Evolutionary conservation across 2,888 invertebrate species (phyloP), one percentile per base, ranked within the genome.

Genomic region (Drosophila buzzatii): DNA sequence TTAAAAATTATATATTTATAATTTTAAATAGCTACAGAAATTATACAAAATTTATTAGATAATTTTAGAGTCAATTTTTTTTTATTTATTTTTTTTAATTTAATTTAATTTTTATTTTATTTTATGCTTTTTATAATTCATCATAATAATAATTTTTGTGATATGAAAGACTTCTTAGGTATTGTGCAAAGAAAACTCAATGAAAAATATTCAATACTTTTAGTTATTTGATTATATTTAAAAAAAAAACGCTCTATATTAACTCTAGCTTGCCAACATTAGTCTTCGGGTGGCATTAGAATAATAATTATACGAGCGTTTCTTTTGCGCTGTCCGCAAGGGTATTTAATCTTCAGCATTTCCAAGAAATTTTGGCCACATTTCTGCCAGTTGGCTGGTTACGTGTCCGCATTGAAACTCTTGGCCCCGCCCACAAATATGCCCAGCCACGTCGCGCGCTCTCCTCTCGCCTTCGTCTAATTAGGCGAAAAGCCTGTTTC

Each of bases 401-500:
- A 49, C 65, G 63, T 71, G 66, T 71, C 66, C 58, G 69, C 83
- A 67, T 63, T 82, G 70, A 51, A 42, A 47, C 58, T 35, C 49
- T 55, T 68, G 33, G 42, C 37, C 41, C 35, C 47, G 45, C 52
- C 39, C 2, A 18, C 33, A 35, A 35, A 51, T 20, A 37, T 10
- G 8, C 12, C 27, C 18, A 0, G 12, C 3, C 39, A 23, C 10
- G 23, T 55, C 33, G 27, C 18, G 35, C 51, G 16, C 53, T 18
- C 62, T 55, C 68, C 44, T 57, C 63, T 60, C 70, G 69, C 77
- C 75, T 51, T 72, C 71, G 85, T 89, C 89, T 85, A 85, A 85
- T 85, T 85, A 85, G 89, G 89, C 87, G 87, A 87, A 85, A 81
- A 89, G 90, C 84, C 84, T 81, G 88, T 83, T 89, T 74, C 75